These are phyloP conservation scores for Lipotes vexillifer DNA, from an alignment of 2,113 vertebrate species.

Conservation along the genomic window DNA sequence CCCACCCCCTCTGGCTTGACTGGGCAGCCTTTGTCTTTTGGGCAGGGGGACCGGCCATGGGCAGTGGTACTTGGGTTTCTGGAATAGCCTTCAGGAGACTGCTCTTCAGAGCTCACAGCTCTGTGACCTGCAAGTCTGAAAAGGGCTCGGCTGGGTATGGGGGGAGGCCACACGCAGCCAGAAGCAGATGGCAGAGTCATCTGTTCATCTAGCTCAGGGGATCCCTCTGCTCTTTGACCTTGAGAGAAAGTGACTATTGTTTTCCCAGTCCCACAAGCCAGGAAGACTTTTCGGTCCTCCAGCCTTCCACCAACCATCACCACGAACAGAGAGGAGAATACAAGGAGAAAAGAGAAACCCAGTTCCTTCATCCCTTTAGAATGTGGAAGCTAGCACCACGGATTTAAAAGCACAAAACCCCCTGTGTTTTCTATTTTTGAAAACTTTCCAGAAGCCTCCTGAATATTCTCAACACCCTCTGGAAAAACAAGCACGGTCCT, in stretches of 20 bases:
- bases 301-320: no score
- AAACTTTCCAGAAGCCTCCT: not conserved
- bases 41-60: fast-evolving
- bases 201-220: constrained; percentile 15
- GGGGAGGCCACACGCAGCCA: not conserved
- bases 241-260: not conserved
- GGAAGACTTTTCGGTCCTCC: not conserved
- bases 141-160: not conserved
- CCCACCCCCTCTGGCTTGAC: not conserved
- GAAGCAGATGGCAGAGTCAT: constrained; percentile 20
- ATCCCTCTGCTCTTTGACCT: constrained; percentile 25
- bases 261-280: not conserved
- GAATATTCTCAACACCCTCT: not conserved
- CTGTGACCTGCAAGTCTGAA: not conserved
- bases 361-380: not conserved
- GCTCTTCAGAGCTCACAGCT: not conserved
- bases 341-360: not conserved
- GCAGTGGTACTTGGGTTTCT: fast-evolving
- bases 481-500: not conserved
- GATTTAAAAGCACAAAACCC: not conserved
- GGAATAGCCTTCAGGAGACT: not conserved
- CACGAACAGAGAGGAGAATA: not conserved
- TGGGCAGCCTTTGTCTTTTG: not conserved
- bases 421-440: not conserved
- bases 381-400: not conserved